Evolutionary conservation across 23 tunicate genomes (phyloP).

Genomic region (Trididemnum clinides): DNA sequence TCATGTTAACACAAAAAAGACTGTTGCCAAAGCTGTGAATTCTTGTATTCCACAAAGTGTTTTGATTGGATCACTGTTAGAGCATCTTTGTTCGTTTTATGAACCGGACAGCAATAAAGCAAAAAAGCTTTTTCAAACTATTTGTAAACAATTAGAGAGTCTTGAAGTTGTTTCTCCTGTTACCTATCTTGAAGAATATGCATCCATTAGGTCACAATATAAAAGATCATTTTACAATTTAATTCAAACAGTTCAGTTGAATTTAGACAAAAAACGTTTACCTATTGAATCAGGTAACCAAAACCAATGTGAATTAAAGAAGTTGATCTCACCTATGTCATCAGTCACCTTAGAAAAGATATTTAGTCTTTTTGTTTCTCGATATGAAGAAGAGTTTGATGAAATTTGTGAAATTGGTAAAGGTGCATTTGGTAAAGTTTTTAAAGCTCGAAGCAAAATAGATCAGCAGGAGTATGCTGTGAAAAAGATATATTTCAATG

Average conservation of each 20-base stretch:
- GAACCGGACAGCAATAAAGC: constrained; percentile 55
- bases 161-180: constrained; percentile 65
- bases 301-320: neutral
- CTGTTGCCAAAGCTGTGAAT: neutral
- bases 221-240: constrained; percentile 59
- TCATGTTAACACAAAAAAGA: neutral
- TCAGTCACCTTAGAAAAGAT: neutral
- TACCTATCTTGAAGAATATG: constrained; percentile 73
- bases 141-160: constrained; percentile 60
- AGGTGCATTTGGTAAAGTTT: constrained; percentile 68
- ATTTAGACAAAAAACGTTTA: constrained; percentile 35
- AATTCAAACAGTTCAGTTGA: constrained; percentile 53
- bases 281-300: neutral
- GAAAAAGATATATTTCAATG: constrained; percentile 54
- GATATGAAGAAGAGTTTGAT: constrained; percentile 55
- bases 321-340: neutral
- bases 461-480: constrained; percentile 82
- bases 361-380: constrained; percentile 47
- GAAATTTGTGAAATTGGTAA: constrained; percentile 51
- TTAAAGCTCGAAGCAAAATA: constrained; percentile 53
- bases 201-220: constrained; percentile 70
- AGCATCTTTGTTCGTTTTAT: constrained; percentile 74
- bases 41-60: constrained; percentile 49
- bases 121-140: constrained; percentile 40
- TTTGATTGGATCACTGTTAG: constrained; percentile 72